Evolutionary conservation across 53 echinoderm and acorn worm species (phyloP).

Genomic region (Echinarachnius parma): DNA sequence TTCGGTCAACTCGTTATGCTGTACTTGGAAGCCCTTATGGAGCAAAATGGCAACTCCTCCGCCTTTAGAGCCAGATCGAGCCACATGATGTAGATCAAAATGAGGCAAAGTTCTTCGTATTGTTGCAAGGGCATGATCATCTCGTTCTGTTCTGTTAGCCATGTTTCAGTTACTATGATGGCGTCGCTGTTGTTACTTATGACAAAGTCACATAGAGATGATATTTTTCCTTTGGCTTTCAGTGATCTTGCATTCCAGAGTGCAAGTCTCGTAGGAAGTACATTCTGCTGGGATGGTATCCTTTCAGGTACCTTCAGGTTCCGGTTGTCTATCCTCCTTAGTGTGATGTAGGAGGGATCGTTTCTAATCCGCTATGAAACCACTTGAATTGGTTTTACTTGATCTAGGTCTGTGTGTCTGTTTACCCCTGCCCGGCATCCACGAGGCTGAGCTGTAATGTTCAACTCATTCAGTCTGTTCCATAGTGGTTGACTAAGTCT

Average conservation of each 20-base stretch:
- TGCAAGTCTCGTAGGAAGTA: no score
- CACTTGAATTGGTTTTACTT: no score
- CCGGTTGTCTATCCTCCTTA: no score
- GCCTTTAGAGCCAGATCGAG: not conserved
- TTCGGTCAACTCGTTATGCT: not conserved
- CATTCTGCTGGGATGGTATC: no score
- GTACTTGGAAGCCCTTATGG: not conserved
- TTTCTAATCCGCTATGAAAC: no score
- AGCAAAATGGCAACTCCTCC: conserved; percentile 2
- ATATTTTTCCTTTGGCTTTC: not conserved
- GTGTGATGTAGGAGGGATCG: no score
- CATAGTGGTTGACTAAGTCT: no score
- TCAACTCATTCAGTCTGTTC: no score
- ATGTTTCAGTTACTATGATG: conserved; percentile 3
- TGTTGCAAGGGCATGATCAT: not conserved
- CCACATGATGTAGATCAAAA: not conserved
- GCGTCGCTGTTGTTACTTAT: not conserved
- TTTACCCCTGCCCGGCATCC: no score
- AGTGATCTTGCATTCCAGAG: conserved; percentile 18
- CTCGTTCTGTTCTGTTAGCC: conserved; percentile 8
- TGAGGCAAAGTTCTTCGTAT: not conserved
- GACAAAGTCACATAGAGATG: conserved; percentile 4
- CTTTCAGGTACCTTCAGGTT: no score
- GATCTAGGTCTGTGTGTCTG: no score
- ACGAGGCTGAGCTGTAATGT: no score